Evolutionary conservation across 2,797 vertebrate genomes (phyloP).

Genomic region (Eremophila alpestris): DNA sequence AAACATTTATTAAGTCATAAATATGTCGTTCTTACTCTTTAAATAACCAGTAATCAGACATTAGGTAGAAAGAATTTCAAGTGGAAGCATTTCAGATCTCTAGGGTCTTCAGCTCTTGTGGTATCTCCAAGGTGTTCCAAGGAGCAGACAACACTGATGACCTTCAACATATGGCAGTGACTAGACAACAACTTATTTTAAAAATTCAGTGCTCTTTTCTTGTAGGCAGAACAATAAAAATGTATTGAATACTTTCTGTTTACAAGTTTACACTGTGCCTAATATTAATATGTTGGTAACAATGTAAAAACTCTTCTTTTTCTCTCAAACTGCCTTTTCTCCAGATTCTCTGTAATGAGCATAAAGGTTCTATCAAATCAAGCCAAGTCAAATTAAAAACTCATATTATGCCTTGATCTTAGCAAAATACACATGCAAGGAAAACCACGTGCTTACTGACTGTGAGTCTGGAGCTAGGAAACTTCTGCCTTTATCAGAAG

Average conservation of each 20-base stretch:
- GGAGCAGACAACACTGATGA: not conserved
- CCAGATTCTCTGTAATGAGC: not conserved
- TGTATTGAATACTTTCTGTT: not conserved
- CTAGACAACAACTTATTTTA: not conserved
- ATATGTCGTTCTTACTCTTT: not conserved
- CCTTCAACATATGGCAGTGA: not conserved
- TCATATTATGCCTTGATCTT: fast-evolving
- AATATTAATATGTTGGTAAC: not conserved
- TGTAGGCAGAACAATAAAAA: not conserved
- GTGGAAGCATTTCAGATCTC: not conserved
- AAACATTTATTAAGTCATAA: conserved; percentile 1
- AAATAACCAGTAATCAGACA: conserved; percentile 28
- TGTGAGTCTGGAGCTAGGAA: not conserved
- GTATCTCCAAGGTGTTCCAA: not conserved
- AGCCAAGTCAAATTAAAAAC: not conserved
- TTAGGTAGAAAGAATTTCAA: not conserved
- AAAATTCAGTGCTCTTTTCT: not conserved
- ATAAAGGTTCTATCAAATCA: not conserved
- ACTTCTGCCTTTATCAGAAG: not conserved
- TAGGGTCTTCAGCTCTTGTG: not conserved
- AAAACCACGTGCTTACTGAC: not conserved
- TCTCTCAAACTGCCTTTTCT: not conserved
- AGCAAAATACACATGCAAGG: not conserved
- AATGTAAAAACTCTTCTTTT: not conserved
- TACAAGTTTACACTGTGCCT: not conserved